Conservation (phyloP, 1,140 invertebrate species). For the Cyclina sinensis region DNA sequence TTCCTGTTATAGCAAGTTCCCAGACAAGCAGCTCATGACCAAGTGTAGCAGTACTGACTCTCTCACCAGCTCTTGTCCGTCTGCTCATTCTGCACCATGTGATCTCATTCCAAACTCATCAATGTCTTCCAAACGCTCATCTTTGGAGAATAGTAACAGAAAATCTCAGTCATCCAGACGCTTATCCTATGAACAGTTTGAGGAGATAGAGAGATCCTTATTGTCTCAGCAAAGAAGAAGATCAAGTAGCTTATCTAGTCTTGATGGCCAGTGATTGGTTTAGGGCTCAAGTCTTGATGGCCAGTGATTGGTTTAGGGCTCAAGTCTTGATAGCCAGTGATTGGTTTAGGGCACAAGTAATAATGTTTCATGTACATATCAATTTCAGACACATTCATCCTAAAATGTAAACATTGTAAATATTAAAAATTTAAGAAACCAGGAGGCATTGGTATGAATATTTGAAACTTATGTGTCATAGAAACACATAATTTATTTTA, state of each 20-base stretch:
- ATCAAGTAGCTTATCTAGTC: constrained; percentile 65
- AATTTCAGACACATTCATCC: too few species aligned
- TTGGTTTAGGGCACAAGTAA: neutral
- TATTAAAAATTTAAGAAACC: too few species aligned
- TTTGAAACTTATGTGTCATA: too few species aligned
- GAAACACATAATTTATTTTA: too few species aligned
- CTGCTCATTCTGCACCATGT: constrained; percentile 60
- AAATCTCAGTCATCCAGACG: constrained; percentile 8
- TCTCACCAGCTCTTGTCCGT: constrained; percentile 13
- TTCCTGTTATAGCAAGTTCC: neutral
- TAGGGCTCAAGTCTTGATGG: constrained; percentile 9
- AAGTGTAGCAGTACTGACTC: constrained; percentile 33
- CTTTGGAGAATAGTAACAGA: constrained; percentile 35
- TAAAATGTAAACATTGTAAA: too few species aligned
- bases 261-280: constrained; percentile 21
- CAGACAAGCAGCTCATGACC: neutral
- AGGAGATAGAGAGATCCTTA: constrained; percentile 40
- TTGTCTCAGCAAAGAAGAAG: constrained; percentile 42
- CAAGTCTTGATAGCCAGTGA: constrained; percentile 25
- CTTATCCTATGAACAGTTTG: constrained; percentile 46
- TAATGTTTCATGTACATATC: too few species aligned
- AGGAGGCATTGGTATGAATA: too few species aligned
- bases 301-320: neutral
- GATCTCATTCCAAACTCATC: constrained; percentile 46
- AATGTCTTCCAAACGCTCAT: constrained; percentile 55